Conservation (phyloP, 2,113 vertebrate genomes). For the Arothron firmamentum region DNA sequence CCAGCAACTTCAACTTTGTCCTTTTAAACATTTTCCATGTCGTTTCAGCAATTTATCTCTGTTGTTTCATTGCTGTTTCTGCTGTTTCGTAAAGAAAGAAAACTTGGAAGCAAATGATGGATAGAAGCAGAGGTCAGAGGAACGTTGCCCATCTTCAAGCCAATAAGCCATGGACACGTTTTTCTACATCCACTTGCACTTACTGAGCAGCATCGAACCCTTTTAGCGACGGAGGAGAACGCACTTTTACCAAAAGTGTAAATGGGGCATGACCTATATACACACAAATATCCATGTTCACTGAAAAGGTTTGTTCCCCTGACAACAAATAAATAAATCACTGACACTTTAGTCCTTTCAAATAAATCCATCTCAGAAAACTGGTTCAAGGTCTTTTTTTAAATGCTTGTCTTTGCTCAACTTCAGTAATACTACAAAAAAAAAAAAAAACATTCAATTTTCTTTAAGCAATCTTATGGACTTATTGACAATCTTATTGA, state of each 20-base stretch:
- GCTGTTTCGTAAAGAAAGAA: too few relatives aligned
- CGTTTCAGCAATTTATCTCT: too few relatives aligned
- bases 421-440: too few relatives aligned
- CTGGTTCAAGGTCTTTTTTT: neutral
- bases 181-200: slow-evolving; percentile 36
- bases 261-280: slow-evolving; percentile 18
- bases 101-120: too few relatives aligned
- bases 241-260: slow-evolving; percentile 25
- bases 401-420: too few relatives aligned
- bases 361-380: slow-evolving; percentile 8
- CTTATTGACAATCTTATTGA: too few relatives aligned
- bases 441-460: too few relatives aligned
- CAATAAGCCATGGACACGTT: slow-evolving; percentile 7
- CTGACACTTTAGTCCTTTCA: slow-evolving; percentile 9
- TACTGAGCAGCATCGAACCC: slow-evolving; percentile 6
- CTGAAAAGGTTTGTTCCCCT: slow-evolving; percentile 31
- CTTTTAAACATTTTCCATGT: too few relatives aligned
- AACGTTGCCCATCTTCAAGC: slow-evolving; percentile 16
- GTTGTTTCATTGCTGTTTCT: too few relatives aligned
- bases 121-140: neutral
- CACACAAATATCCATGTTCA: slow-evolving; percentile 31
- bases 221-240: slow-evolving; percentile 16
- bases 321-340: slow-evolving; percentile 56
- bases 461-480: too few relatives aligned
- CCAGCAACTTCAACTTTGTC: neutral